Evolutionary conservation across 2,888 invertebrate genomes (phyloP).

Genomic region (Capitulum mitella): DNA sequence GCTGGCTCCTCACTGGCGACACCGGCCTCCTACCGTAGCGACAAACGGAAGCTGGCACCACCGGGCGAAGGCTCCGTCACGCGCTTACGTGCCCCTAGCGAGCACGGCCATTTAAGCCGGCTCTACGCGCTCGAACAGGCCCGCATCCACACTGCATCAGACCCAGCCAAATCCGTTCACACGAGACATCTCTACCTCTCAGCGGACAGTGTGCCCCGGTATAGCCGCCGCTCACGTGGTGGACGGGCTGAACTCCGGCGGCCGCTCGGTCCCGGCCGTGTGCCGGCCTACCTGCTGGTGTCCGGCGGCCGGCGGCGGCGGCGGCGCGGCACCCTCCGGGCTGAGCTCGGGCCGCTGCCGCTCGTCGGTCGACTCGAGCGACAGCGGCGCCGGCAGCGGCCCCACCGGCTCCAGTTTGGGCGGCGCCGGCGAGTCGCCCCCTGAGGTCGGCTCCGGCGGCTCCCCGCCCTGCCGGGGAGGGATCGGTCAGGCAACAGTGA

Average conservation of each 20-base stretch:
- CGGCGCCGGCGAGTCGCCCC: not conserved
- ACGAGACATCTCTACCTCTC: no score
- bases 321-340: not conserved
- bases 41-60: not conserved
- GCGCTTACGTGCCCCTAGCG: no score
- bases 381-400: slow-evolving; percentile 12
- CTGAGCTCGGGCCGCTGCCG: slow-evolving; percentile 15
- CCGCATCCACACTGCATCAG: no score
- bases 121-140: no score
- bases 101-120: no score
- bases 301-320: not conserved
- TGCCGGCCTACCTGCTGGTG: not conserved
- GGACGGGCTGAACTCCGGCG: not conserved
- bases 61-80: no score
- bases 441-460: not conserved
- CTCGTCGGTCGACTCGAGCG: not conserved
- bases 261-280: not conserved
- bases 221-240: no score
- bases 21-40: not conserved
- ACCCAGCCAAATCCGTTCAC: no score
- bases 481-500: no score
- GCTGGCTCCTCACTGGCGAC: not conserved
- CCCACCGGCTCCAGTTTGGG: slow-evolving; percentile 9
- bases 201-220: no score
- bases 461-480: not conserved